Evolutionary conservation across 2,888 invertebrate genomes (phyloP).

Genomic region (Macrosiphum euphorbiae): DNA sequence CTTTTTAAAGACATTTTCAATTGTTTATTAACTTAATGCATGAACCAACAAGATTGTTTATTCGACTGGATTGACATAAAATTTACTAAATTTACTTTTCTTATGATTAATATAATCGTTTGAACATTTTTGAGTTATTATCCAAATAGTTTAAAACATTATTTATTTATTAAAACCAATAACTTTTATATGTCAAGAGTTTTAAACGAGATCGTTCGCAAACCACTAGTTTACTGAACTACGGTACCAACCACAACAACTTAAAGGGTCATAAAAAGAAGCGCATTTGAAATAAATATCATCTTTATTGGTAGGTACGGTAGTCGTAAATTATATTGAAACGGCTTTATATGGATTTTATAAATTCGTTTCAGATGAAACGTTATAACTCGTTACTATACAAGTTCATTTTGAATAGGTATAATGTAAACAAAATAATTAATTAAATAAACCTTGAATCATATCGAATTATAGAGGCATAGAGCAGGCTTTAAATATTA

Average conservation of each 20-base stretch:
- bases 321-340: conserved; percentile 19
- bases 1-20: background rate
- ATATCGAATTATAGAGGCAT: background rate
- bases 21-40: background rate
- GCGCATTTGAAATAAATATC: background rate
- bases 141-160: background rate
- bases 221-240: conserved; percentile 4
- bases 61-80: background rate
- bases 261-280: background rate
- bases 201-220: background rate
- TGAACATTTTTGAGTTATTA: background rate
- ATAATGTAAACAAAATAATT: background rate
- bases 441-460: background rate
- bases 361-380: background rate
- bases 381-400: background rate
- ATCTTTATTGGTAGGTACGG: conserved; percentile 15
- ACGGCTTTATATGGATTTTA: background rate
- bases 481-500: background rate
- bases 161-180: background rate
- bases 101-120: background rate
- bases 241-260: background rate
- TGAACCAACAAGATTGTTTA: background rate
- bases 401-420: background rate
- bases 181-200: conserved; percentile 19
- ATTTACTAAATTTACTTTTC: background rate